Percentiles rank a stretch among this genome's conserved stretches.
Evolutionary conservation across 2,113 vertebrate species (phyloP).

Genomic region (Irena cyanogastra): DNA sequence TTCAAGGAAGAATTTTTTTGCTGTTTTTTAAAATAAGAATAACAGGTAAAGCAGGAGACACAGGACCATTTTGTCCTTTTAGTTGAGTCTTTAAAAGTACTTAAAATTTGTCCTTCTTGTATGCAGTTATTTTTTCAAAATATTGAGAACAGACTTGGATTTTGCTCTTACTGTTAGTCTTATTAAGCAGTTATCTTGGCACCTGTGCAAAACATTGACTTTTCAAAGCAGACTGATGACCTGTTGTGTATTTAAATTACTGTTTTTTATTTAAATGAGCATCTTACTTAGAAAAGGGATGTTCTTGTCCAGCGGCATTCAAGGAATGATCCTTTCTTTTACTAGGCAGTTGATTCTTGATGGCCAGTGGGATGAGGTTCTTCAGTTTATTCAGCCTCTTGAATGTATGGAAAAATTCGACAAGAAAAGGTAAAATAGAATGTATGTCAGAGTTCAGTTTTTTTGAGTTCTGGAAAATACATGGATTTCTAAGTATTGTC

Average conservation of each 20-base stretch:
- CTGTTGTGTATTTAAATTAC: background rate
- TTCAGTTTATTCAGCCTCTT: slow-evolving; percentile 97
- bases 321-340: background rate
- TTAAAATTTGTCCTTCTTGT: background rate
- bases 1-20: background rate
- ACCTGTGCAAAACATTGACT: background rate
- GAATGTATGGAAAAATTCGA: slow-evolving; percentile 98
- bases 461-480: background rate
- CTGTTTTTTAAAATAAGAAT: background rate
- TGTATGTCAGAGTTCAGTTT: background rate
- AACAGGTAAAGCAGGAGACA: background rate
- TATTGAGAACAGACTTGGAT: background rate
- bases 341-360: slow-evolving; percentile 92
- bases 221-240: background rate
- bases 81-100: background rate
- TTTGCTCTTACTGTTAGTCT: background rate
- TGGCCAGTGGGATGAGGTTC: slow-evolving; percentile 97
- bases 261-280: background rate
- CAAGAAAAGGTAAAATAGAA: slow-evolving; percentile 85
- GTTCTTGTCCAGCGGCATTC: background rate
- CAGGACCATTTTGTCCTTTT: background rate
- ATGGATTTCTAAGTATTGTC: background rate
- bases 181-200: background rate
- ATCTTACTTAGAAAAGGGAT: background rate
- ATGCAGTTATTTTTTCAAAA: background rate